Evolutionary conservation across 2,797 vertebrate genomes (phyloP).

Genomic region (Taenioides sp.): DNA sequence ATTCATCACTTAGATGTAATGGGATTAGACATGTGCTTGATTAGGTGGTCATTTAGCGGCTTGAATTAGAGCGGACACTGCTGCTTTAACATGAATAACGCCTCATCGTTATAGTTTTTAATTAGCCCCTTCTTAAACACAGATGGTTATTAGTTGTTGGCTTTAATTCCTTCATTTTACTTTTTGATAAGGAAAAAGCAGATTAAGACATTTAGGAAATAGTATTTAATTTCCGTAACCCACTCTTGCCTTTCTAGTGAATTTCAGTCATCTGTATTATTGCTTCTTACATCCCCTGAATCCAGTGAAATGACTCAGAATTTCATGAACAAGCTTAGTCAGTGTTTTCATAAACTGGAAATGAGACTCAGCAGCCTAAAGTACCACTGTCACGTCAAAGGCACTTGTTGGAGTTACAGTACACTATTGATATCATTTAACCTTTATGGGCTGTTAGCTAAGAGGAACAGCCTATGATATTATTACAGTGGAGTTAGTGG

Average conservation of each 20-base stretch:
- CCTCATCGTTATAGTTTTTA: not conserved
- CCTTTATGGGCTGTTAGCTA: not conserved
- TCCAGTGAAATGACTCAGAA: conserved; percentile 57
- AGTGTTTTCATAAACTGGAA: conserved; percentile 56
- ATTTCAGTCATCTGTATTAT: not conserved
- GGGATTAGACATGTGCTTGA: not conserved
- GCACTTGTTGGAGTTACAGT: not conserved
- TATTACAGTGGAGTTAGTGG: too few species aligned
- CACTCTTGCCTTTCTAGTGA: not conserved
- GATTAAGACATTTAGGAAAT: not conserved
- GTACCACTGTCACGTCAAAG: conserved; percentile 30
- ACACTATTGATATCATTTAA: not conserved
- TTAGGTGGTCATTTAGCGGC: not conserved
- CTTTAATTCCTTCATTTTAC: not conserved
- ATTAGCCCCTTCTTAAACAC: not conserved
- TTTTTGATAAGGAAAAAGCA: not conserved
- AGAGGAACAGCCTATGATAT: not conserved
- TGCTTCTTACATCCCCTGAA: conserved; percentile 10
- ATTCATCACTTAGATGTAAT: conserved; percentile 1
- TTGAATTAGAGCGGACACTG: not conserved
- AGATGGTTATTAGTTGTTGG: not conserved
- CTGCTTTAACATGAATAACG: not conserved
- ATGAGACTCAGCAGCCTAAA: conserved; percentile 30
- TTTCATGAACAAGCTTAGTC: conserved; percentile 42
- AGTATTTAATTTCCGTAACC: not conserved